Conservation (phyloP, 2,797 vertebrate genomes). For the Bucorvus abyssinicus region DNA sequence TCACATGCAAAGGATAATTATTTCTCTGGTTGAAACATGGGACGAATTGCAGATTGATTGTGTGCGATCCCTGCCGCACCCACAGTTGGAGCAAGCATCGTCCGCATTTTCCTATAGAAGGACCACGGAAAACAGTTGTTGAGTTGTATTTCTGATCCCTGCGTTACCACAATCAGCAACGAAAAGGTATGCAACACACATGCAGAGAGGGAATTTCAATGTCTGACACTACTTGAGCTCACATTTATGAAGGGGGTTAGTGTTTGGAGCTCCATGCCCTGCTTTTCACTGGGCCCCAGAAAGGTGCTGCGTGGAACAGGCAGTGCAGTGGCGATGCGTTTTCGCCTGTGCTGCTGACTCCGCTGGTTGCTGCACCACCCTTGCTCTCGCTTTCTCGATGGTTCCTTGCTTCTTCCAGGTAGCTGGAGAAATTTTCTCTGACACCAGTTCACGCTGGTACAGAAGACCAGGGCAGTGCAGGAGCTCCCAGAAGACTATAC, state of each 20-base stretch:
- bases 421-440: not conserved
- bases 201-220: not conserved
- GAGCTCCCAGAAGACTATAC: not conserved
- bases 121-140: not conserved
- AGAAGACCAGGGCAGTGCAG: not conserved
- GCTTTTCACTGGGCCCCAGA: not conserved
- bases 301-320: not conserved
- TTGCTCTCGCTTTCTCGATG: not conserved
- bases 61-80: not conserved
- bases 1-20: conserved; percentile 5
- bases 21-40: conserved; percentile 7
- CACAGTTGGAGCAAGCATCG: not conserved
- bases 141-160: conserved; percentile 7
- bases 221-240: not conserved
- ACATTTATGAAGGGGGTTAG: not conserved
- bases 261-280: not conserved
- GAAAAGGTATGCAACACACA: not conserved
- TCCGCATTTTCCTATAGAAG: not conserved
- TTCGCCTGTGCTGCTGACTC: not conserved
- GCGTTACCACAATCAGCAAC: not conserved
- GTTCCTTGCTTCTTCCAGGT: not conserved
- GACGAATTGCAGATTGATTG: not conserved
- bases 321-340: not conserved
- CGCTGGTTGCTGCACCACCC: not conserved
- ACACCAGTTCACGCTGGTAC: not conserved